Evolutionary conservation across 2,888 invertebrate species (phyloP), one percentile per base, ranked within the genome.

Genomic region (Diarsia brunnea): DNA sequence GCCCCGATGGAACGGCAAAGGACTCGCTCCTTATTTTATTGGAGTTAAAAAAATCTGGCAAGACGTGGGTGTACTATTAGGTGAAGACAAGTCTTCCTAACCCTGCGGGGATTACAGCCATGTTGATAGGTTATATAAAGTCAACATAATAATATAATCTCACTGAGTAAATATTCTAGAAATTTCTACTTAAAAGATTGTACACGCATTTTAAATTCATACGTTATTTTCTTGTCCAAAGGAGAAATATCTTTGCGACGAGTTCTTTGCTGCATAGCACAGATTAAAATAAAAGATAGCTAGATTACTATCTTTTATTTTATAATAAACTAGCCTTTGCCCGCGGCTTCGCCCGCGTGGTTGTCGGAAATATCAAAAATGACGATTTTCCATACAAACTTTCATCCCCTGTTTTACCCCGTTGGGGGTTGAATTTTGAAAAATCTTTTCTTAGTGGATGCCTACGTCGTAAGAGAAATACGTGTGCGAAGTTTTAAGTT

Each of bases 111-210:
- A n/a, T 10, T 43, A 10, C 43, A 43, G 24, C 14, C 63, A 8
- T 43, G n/a, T 43, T 63, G 1, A 0, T 0, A n/a, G n/a, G n/a
- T 14, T 10, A 12, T n/a, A n/a, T 8, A 8, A n/a, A 45, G 8
- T 60, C 55, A 69, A 58, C 27, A 75, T 79, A 38, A 75, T 79
- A 69, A 69, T 71, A 67, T 55, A 64, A 64, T 24, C 43, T n/a
- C 16, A 24, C n/a, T 67, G 24, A 58, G 38, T 53, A 24, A 58
- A 66, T 38, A 63, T 78, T 69, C 16, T 19, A 69, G 45, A 58
- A 53, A 47, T 65, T 69, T 60, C 68, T 16, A 24, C 24, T 31
- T 43, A 19, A 45, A 49, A 69, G 7, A 38, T 70, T 60, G 24
- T 38, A 43, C 55, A 49, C 10, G 64, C 64, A 64, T 61, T 51